Percentiles rank a stretch among this genome's conserved stretches.
These are phyloP conservation scores for Lepidochitona cinerea DNA, from an alignment of 2,888 invertebrate genomes.

Conservation along the genomic window DNA sequence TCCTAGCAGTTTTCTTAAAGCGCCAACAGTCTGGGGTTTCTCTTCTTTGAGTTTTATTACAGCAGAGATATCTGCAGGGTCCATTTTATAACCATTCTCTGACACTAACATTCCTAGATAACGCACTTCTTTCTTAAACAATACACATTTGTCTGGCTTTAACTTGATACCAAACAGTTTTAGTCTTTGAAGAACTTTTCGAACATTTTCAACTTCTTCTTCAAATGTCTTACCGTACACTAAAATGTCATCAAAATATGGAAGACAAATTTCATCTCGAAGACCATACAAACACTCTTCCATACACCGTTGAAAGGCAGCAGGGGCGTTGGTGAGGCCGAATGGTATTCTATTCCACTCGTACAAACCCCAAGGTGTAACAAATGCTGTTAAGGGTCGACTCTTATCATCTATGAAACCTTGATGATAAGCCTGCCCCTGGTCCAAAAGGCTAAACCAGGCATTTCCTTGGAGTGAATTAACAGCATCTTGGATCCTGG, in stretches of 20 bases:
- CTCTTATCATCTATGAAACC: slow-evolving; percentile 19
- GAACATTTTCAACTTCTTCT: slow-evolving; percentile 5
- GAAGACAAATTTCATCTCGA: slow-evolving; percentile 18
- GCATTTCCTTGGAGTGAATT: slow-evolving; percentile 18
- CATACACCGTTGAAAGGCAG: slow-evolving; percentile 15
- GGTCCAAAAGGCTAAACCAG: slow-evolving; percentile 26
- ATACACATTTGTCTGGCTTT: not conserved
- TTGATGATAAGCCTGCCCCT: slow-evolving; percentile 28
- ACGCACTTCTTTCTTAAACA: not conserved
- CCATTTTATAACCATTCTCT: not conserved
- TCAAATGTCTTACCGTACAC: slow-evolving; percentile 9
- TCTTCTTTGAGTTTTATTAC: not conserved
- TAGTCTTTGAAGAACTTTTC: slow-evolving; percentile 6
- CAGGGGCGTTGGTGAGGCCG: slow-evolving; percentile 25
- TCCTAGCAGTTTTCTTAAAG: slow-evolving; percentile 5
- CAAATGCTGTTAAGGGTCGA: slow-evolving; percentile 27
- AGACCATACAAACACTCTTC: slow-evolving; percentile 12
- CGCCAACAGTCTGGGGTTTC: not conserved
- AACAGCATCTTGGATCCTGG: slow-evolving; percentile 23
- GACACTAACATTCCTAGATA: slow-evolving; percentile 11
- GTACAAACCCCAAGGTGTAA: slow-evolving; percentile 18
- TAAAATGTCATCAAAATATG: slow-evolving; percentile 16
- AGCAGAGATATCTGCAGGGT: not conserved
- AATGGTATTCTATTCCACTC: slow-evolving; percentile 28
- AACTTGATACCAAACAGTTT: not conserved